Conservation (phyloP, 2,797 vertebrate species). For the Gallinago stenura region DNA sequence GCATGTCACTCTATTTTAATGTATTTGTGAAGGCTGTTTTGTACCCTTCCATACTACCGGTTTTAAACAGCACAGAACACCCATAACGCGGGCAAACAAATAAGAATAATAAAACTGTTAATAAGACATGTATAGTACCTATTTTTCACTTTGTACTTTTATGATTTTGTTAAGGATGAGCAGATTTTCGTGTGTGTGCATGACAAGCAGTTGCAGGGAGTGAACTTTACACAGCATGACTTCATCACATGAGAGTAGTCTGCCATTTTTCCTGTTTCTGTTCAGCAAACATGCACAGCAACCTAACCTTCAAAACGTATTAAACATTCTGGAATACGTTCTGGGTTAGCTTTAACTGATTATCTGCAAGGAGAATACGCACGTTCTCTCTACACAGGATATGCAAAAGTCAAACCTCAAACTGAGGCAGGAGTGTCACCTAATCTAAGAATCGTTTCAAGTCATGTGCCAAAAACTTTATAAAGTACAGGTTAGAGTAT, state of each 20-base stretch:
- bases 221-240: slow-evolving; percentile 18
- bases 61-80: neutral
- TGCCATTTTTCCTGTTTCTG: slow-evolving; percentile 13
- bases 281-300: neutral
- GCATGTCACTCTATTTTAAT: rapidly evolving
- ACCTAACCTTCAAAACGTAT: neutral
- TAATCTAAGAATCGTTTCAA: neutral
- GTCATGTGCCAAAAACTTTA: neutral
- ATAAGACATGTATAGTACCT: rapidly evolving
- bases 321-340: neutral
- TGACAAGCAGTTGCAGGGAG: neutral
- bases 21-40: neutral
- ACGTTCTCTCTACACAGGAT: rapidly evolving
- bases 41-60: neutral
- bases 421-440: rapidly evolving
- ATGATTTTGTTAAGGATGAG: neutral
- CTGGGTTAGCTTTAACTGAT: neutral
- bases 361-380: neutral
- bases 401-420: neutral
- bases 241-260: neutral
- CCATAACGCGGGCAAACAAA: neutral
- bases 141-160: neutral
- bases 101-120: neutral
- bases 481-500: neutral
- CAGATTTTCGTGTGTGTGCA: neutral